phyloP scores from a whole-genome alignment of 2,888 invertebrate genomes.

The Epinotia nisella region DNA sequence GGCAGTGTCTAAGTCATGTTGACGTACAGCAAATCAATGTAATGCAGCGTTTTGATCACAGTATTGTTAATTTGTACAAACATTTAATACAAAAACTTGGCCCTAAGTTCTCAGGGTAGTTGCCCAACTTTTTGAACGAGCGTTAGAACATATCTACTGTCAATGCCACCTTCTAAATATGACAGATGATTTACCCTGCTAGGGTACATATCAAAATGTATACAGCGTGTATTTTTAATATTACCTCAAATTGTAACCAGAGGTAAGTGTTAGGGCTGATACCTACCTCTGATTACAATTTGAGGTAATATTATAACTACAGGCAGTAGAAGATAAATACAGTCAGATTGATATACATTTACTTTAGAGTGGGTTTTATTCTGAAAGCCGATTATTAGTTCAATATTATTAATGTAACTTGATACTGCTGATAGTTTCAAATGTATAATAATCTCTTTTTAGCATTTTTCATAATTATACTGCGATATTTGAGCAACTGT shows the following conservation, averaged over 20 bases:
- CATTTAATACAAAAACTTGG: constrained; percentile 28
- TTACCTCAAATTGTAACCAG: too few species aligned
- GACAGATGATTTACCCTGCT: not conserved
- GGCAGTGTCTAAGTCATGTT: not conserved
- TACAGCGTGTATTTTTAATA: too few species aligned
- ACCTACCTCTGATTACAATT: too few species aligned
- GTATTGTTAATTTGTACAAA: constrained; percentile 32
- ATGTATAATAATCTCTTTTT: not conserved
- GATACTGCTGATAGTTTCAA: not conserved
- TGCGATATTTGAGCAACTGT: constrained; percentile 22
- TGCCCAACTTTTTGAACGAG: too few species aligned
- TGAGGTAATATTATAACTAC: too few species aligned
- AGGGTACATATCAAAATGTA: constrained; percentile 20
- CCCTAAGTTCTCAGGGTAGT: constrained; percentile 16
- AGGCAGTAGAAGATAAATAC: constrained; percentile 26
- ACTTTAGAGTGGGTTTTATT: not conserved
- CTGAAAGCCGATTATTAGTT: constrained; percentile 8
- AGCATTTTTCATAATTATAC: constrained; percentile 13
- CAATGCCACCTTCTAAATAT: too few species aligned
- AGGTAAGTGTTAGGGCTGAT: too few species aligned
- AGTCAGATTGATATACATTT: not conserved
- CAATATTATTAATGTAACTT: constrained; percentile 17
- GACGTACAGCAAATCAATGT: constrained; percentile 40
- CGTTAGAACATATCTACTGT: too few species aligned
- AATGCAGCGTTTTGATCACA: constrained; percentile 24